Base-by-base conservation (phyloP, 2,888 invertebrate species). In the Volucella inanis region DNA sequence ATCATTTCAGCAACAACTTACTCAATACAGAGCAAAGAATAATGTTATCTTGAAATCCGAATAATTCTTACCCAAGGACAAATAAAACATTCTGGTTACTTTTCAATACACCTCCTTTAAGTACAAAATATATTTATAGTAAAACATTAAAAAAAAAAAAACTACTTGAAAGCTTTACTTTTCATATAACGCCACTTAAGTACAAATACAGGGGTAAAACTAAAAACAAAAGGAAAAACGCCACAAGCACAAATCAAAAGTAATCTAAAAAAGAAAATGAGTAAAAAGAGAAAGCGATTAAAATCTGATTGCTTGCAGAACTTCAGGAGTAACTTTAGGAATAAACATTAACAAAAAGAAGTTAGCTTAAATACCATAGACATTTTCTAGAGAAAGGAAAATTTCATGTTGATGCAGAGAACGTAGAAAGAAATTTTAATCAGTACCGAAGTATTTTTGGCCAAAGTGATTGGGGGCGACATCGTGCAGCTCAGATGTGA, bases 381-480 rank as follows among this genome's bases (percentile, higher is more conserved):
- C 49, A 54, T 70, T 70, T 54, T 79, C 64, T 75, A 67, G 38
- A 54, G 64, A 54, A 61, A 61, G 43, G 54, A 31, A 71, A 41
- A 47, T 65, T 54, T 65, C 45, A 18, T 72, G 65, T 47, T 50
- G 54, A 62, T 64, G 57, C 50, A 49, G 79, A 31, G 50, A 45
- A 45, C 62, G 65, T 71, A 78, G 62, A 55, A 76, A 68, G 87
- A 70, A 75, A 76, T 45, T 78, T 88, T 90, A 99, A 93, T 99
- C 99, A 75, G 99, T 99, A 88, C 99, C 99, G 93, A 99, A 99
- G 93, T 99, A 99, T 92, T 98, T 98, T 92, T 97, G 97, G 67
- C 99, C 99, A 93, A 99, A 99, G 92, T 99, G 99, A 93, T 98
- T 98, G 9, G 99, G 99, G 9, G 98, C 98, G 2, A 98, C 96